Conservation (phyloP, 2,113 vertebrate species). For the Mesocricetus auratus region DNA sequence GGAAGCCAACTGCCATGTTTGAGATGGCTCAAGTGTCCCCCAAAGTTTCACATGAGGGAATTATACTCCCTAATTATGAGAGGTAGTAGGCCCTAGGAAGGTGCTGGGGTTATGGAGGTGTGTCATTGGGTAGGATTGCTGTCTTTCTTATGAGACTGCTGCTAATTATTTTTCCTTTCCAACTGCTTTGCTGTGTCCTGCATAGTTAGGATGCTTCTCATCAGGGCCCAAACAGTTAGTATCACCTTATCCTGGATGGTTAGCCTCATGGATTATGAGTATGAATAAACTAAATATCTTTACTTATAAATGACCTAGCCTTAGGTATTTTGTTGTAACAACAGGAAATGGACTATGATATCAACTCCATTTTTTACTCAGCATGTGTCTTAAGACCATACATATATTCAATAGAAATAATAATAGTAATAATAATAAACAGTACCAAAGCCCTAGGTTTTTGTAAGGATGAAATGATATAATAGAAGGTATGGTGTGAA, state of each 20-base stretch:
- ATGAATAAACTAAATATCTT: background rate
- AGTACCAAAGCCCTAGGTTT: background rate
- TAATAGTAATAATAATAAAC: background rate
- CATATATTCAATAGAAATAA: background rate
- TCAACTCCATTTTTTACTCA: background rate
- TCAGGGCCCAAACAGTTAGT: background rate
- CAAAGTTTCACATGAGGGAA: background rate
- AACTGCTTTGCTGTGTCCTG: background rate
- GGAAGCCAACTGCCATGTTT: background rate
- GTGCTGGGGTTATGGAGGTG: too few species aligned
- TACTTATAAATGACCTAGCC: background rate
- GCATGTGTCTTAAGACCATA: background rate
- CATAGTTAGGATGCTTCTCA: background rate
- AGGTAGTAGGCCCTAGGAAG: background rate
- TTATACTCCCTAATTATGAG: background rate
- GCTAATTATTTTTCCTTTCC: background rate
- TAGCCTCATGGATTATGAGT: background rate
- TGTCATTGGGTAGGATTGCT: background rate
- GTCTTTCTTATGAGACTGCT: background rate
- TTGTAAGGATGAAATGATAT: background rate
- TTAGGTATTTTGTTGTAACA: background rate
- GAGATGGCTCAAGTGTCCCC: background rate
- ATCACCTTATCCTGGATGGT: background rate
- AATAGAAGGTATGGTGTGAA: background rate
- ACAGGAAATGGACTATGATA: background rate